A percentile compares a stretch with the other conserved stretches of the same genome.
Conservation (phyloP, 2,888 invertebrate genomes). For the Nematopogon swammerdamellus region DNA sequence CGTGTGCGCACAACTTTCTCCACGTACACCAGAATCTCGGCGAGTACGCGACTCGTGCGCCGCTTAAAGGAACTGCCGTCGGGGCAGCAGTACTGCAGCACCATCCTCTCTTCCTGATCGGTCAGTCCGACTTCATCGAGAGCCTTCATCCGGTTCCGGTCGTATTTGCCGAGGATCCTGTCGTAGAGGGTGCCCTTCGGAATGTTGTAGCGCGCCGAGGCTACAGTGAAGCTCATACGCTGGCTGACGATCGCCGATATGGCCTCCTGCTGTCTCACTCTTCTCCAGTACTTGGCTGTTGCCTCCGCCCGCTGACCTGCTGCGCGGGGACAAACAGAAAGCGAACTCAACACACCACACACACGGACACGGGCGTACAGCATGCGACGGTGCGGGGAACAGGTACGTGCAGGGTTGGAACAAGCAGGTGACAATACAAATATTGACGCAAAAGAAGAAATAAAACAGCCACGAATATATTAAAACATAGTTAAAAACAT, state of each 20-base stretch:
- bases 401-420: too few species aligned
- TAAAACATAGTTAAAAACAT: too few species aligned
- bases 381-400: not conserved
- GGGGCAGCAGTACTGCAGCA: conserved; percentile 63
- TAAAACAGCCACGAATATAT: too few species aligned
- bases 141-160: conserved; percentile 62
- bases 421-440: too few species aligned
- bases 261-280: conserved; percentile 61
- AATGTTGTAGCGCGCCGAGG: conserved; percentile 58
- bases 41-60: conserved; percentile 57
- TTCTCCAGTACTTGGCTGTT: conserved; percentile 42
- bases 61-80: conserved; percentile 61
- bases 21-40: conserved; percentile 53
- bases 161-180: conserved; percentile 64
- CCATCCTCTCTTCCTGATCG: conserved; percentile 52
- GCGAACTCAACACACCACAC: not conserved
- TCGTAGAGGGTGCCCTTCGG: conserved; percentile 66
- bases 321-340: not conserved
- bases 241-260: conserved; percentile 63
- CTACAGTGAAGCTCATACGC: conserved; percentile 66
- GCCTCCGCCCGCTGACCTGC: not conserved
- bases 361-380: not conserved
- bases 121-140: conserved; percentile 60
- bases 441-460: too few species aligned
- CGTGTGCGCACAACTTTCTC: conserved; percentile 44